Evolutionary conservation across 1,140 invertebrate species (phyloP).

Genomic region (Leptopilina boulardi): DNA sequence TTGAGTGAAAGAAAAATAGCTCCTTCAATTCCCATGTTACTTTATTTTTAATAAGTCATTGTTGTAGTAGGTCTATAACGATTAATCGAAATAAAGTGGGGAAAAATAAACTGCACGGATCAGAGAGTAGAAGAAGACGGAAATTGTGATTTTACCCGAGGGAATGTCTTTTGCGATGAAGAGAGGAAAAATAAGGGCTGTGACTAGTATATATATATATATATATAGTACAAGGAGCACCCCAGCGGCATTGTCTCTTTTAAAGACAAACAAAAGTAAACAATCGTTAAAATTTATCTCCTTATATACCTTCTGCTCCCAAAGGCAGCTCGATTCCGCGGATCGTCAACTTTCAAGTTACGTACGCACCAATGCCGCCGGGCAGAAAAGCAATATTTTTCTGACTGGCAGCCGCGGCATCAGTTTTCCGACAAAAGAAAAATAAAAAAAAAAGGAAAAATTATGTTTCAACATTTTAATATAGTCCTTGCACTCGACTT

Average conservation of each 20-base stretch:
- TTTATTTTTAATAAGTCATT: neutral
- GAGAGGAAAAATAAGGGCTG: constrained; percentile 48
- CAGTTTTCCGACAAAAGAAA: constrained; percentile 43
- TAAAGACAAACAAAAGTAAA: constrained; percentile 53
- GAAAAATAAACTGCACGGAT: neutral
- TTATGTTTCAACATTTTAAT: neutral
- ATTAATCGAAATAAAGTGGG: neutral
- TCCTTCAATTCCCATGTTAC: neutral
- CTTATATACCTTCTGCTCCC: constrained; percentile 50
- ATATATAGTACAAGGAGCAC: constrained; percentile 4
- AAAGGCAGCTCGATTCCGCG: constrained; percentile 41
- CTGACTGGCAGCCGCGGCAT: constrained; percentile 34
- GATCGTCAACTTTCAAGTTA: constrained; percentile 47
- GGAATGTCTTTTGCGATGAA: constrained; percentile 41
- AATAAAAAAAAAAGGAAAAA: constrained; percentile 6
- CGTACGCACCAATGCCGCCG: constrained; percentile 39
- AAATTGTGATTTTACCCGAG: constrained; percentile 49
- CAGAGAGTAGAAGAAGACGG: constrained; percentile 39
- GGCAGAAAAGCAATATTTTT: constrained; percentile 53
- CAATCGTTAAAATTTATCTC: constrained; percentile 57
- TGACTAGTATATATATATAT: too few species aligned
- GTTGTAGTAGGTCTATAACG: neutral
- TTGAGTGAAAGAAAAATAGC: neutral
- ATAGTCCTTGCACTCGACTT: constrained; percentile 11
- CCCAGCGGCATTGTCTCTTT: constrained; percentile 34